phyloP scores from a whole-genome alignment of 2,888 invertebrate genomes.

The Leptopilina syphax region DNA sequence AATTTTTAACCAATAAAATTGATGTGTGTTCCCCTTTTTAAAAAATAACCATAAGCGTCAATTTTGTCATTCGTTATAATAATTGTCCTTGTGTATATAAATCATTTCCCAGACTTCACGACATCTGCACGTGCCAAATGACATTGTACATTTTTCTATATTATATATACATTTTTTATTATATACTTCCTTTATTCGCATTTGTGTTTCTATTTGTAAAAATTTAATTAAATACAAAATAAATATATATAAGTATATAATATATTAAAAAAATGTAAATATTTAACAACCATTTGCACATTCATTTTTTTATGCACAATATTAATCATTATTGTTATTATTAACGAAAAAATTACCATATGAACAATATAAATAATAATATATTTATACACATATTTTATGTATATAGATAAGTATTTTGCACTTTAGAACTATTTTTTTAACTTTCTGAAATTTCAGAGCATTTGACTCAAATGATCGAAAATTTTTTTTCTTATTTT shows the following conservation, averaged over 20 bases:
- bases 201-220: neutral
- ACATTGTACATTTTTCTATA: constrained; percentile 20
- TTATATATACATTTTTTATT: constrained; percentile 2
- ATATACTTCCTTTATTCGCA: neutral
- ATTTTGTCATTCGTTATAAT: neutral
- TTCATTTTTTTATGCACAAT: neutral
- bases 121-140: constrained; percentile 37
- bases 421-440: too few relatives aligned
- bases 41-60: neutral
- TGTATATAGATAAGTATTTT: too few relatives aligned
- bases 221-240: neutral
- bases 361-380: too few relatives aligned
- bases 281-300: neutral
- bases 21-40: too few relatives aligned
- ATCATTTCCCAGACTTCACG: constrained; percentile 37
- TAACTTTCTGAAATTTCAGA: too few relatives aligned
- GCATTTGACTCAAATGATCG: too few relatives aligned
- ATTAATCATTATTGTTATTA: neutral
- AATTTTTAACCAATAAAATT: too few relatives aligned
- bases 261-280: too few relatives aligned
- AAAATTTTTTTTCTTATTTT: too few relatives aligned
- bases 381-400: too few relatives aligned
- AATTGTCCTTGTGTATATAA: constrained; percentile 19
- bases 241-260: too few relatives aligned
- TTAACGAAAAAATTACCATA: neutral